Conservation (phyloP, 1,140 invertebrate species). For the Babylonia areolata region DNA sequence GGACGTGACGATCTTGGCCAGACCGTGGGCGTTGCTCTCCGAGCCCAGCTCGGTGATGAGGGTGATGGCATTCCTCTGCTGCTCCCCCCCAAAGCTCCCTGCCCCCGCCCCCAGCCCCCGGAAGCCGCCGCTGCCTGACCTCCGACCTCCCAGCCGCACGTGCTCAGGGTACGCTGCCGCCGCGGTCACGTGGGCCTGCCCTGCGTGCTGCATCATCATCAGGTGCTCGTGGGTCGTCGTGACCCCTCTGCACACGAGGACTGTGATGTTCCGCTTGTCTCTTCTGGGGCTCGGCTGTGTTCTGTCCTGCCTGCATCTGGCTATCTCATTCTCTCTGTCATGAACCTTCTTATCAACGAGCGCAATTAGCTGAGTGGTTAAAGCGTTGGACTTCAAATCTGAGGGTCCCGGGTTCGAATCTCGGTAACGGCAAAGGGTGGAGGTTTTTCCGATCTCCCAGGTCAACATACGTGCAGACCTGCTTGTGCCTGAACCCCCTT, state of each 20-base stretch:
- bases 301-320: background rate
- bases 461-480: too few relatives aligned
- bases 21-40: slow-evolving; percentile 71
- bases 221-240: background rate
- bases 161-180: slow-evolving; percentile 12
- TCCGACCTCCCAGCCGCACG: background rate
- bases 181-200: background rate
- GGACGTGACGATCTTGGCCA: slow-evolving; percentile 70
- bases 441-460: too few relatives aligned
- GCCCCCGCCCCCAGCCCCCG: background rate
- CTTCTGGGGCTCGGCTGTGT: too few relatives aligned
- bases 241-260: background rate
- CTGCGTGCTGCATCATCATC: background rate
- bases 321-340: too few relatives aligned
- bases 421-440: too few relatives aligned
- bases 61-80: slow-evolving; percentile 55
- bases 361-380: too few relatives aligned
- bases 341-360: too few relatives aligned
- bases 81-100: too few relatives aligned
- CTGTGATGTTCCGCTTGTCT: too few relatives aligned
- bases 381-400: too few relatives aligned
- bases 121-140: background rate
- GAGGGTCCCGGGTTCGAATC: too few relatives aligned
- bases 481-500: too few relatives aligned
- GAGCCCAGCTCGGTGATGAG: slow-evolving; percentile 68